Conservation (phyloP, 1,140 invertebrate genomes). For the Globodera rostochiensis region DNA sequence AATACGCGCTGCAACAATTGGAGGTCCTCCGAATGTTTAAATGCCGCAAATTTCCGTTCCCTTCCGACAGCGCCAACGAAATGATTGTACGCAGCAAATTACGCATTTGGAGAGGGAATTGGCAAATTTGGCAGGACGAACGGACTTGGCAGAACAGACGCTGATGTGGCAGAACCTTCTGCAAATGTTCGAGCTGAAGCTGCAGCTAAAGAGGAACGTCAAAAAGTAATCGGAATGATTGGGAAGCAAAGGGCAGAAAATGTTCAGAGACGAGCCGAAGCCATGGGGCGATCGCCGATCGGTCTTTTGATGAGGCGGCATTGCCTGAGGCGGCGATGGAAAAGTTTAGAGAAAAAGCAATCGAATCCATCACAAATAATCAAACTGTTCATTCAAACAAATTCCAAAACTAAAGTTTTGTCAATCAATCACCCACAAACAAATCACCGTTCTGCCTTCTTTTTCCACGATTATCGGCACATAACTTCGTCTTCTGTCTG, state of each 20-base stretch:
- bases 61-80: slow-evolving; percentile 24
- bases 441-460: not conserved
- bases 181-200: slow-evolving; percentile 44
- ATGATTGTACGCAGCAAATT: slow-evolving; percentile 37
- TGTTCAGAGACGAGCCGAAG: slow-evolving; percentile 19
- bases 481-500: slow-evolving; percentile 20
- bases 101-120: slow-evolving; percentile 26
- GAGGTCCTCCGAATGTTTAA: not conserved
- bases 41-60: not conserved
- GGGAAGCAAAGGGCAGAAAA: not conserved
- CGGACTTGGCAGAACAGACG: slow-evolving; percentile 40
- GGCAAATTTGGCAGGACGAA: not conserved
- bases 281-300: slow-evolving; percentile 26
- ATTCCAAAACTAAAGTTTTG: too few species aligned
- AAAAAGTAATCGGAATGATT: not conserved
- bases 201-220: slow-evolving; percentile 25
- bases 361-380: not conserved
- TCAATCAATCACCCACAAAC: too few species aligned
- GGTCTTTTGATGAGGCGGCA: not conserved
- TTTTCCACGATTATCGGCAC: not conserved
- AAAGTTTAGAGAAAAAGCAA: not conserved
- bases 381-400: too few species aligned
- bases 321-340: too few species aligned
- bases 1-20: slow-evolving; percentile 27
- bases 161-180: slow-evolving; percentile 51